Evolutionary conservation across 2,113 vertebrate genomes (phyloP).

Genomic region (Psittacula cyanocephala): DNA sequence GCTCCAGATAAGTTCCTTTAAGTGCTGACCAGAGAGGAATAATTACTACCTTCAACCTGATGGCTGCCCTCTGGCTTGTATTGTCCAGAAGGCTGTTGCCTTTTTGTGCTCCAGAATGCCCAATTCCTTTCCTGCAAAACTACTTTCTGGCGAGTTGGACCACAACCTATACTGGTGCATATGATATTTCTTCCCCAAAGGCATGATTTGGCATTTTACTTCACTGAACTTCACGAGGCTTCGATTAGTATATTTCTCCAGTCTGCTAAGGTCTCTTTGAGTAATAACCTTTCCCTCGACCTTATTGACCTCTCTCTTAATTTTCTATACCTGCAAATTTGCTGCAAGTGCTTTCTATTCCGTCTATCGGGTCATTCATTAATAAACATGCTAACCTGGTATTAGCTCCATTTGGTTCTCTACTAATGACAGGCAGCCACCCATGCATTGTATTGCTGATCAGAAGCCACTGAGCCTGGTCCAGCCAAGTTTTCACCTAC

Average conservation of each 20-base stretch:
- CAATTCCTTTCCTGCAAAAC: neutral
- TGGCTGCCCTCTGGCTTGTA: neutral
- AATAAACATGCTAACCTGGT: neutral
- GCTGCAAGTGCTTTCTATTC: neutral
- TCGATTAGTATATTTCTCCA: neutral
- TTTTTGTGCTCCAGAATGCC: neutral
- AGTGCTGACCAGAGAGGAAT: neutral
- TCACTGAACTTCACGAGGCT: neutral
- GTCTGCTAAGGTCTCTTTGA: neutral
- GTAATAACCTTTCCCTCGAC: neutral
- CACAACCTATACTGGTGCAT: neutral
- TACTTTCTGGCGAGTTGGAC: neutral
- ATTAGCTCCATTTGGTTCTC: neutral
- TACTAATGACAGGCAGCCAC: neutral
- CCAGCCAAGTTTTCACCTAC: neutral
- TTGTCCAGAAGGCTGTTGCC: neutral
- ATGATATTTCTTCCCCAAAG: neutral
- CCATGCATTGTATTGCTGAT: neutral
- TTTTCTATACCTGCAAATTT: neutral
- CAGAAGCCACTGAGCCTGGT: neutral
- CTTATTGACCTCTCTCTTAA: neutral
- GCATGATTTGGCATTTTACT: neutral
- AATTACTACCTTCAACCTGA: neutral
- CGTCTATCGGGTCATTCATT: neutral
- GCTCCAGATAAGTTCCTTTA: neutral